Evolutionary conservation across 2,797 vertebrate genomes (phyloP).

Genomic region (Syndactyla subalaris): DNA sequence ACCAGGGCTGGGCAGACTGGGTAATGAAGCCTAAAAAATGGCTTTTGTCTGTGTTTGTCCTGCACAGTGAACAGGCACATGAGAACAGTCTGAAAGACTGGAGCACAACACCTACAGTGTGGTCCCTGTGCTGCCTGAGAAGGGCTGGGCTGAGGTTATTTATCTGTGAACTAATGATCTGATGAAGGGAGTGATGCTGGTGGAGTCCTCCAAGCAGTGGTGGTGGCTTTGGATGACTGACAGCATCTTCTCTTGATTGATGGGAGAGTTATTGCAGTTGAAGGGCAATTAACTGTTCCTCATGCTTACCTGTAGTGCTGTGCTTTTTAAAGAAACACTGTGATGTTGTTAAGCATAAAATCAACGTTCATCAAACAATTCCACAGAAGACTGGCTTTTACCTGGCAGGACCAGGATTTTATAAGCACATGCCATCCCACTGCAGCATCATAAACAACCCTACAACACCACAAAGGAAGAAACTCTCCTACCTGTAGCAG

Average conservation of each 20-base stretch:
- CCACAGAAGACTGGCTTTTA: not conserved
- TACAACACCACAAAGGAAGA: not conserved
- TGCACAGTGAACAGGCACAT: not conserved
- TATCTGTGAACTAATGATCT: not conserved
- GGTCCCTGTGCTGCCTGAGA: not conserved
- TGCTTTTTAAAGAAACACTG: not conserved
- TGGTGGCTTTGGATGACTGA: not conserved
- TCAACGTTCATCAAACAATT: not conserved
- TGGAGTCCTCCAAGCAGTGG: not conserved
- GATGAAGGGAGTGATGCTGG: not conserved
- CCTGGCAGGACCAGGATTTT: not conserved
- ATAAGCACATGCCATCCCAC: not conserved
- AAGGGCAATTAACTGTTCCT: conserved; percentile 25
- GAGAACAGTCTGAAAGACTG: not conserved
- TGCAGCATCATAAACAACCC: not conserved
- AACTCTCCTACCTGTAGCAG: not conserved
- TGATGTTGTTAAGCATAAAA: not conserved
- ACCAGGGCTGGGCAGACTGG: not conserved
- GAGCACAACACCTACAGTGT: not conserved
- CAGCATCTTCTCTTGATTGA: not conserved
- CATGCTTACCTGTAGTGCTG: not conserved
- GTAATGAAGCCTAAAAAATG: not conserved
- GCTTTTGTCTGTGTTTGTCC: not conserved
- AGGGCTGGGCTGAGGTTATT: not conserved
- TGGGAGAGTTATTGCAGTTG: not conserved